Conservation (phyloP, 2,888 invertebrate genomes). For the Calameuta idolon region DNA sequence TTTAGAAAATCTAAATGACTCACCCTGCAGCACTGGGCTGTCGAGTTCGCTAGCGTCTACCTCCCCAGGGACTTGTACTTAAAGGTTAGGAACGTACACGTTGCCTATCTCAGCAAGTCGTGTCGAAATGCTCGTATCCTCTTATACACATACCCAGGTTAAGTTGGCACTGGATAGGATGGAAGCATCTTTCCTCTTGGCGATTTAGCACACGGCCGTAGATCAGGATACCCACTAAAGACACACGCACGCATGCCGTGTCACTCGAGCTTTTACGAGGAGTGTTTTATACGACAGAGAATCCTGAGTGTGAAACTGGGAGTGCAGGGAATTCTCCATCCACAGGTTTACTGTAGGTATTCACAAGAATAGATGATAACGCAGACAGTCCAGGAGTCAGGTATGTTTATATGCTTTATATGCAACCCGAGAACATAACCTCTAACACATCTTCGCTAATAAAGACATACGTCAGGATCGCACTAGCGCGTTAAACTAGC, state of each 20-base stretch:
- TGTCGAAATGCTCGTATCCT: constrained; percentile 12
- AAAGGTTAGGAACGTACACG: constrained; percentile 28
- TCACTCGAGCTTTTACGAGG: background rate
- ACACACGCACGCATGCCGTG: background rate
- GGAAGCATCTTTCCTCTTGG: background rate
- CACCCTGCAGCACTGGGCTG: background rate
- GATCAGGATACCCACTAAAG: background rate
- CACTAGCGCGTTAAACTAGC: constrained; percentile 5
- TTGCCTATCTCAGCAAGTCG: constrained; percentile 14
- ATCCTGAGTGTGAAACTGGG: background rate
- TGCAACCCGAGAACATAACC: background rate
- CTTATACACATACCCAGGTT: constrained; percentile 7
- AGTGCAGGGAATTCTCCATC: background rate
- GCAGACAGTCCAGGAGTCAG: background rate
- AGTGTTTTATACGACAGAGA: background rate
- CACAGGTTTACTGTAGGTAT: background rate
- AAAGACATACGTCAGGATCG: constrained; percentile 24
- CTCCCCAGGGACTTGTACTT: background rate
- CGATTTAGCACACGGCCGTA: background rate
- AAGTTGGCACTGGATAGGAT: background rate
- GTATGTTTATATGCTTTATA: background rate
- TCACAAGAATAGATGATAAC: background rate
- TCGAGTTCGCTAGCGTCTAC: background rate
- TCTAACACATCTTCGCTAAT: constrained; percentile 22
- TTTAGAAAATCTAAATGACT: background rate